Evolutionary conservation across 2,888 invertebrate species (phyloP), one percentile per base, ranked within the genome.

Genomic region (Drosophila greeni): DNA sequence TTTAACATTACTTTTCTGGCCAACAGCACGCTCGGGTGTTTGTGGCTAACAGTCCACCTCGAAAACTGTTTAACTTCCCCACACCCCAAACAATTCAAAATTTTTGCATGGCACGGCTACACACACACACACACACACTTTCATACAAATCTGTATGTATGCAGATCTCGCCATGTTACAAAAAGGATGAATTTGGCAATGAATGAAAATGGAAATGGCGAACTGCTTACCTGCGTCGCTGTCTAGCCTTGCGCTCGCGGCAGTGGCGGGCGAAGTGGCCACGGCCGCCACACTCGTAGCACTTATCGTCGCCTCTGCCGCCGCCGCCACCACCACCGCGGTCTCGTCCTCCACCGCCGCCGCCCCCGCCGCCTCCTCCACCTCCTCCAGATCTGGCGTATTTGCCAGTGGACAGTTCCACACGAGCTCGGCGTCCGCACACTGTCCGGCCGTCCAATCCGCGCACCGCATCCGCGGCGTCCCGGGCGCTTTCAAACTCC

Each of bases 211-310:
- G 56, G 29, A 66, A 58, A 53, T 29, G 55, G 51, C 53, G 31
- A 37, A 29, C 5, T 43, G 84, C 86, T 85, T 87, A 90, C 88
- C 92, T 92, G 74, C 93, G 91, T 58, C 90, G 72, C 43, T 85
- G 87, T 61, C 89, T 86, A 61, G 91, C 90, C 83, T 94, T 93
- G 70, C 94, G 91, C 61, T 82, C 85, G 7, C 93, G 92, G 89
- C 97, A 97, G 88, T 97, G 96, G 75, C 97, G 92, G 53, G 97
- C 97, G 88, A 97, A 97, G 88, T 97, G 97, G 9, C 97, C 97
- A 71, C 96, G 91, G 84, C 96, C 96, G 36, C 97, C 97, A 89
- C 97, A 97, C 86, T 97, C 97, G 87, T 97, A 97, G 89, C 97
- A 97, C 69, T 95, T 93, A 90, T 97, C 97, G 84, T 96, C 96